Percentiles rank a stretch among this genome's conserved stretches.
These are phyloP conservation scores for Ictalurus furcatus DNA, from an alignment of 2,113 vertebrate genomes.

Conservation along the genomic window DNA sequence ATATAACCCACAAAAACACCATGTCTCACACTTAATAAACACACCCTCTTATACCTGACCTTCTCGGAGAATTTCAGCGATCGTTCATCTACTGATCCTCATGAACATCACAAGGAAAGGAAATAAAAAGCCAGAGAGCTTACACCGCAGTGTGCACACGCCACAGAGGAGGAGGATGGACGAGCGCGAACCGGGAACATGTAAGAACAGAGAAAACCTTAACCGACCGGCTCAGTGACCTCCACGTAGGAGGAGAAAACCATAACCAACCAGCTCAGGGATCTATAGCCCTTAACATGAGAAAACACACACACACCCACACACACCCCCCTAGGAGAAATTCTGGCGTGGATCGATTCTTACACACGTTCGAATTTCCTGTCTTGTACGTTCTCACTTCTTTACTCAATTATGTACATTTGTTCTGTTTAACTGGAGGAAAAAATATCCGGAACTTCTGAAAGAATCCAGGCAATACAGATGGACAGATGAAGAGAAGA, in stretches of 20 bases:
- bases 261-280: constrained; percentile 2
- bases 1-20: not conserved
- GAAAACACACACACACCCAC: not conserved
- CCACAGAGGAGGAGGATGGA: not conserved
- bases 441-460: not conserved
- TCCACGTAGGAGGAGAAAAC: not conserved
- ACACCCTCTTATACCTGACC: not conserved
- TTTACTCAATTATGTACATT: not conserved
- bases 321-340: not conserved
- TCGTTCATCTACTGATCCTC: not conserved
- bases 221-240: constrained; percentile 36
- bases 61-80: not conserved
- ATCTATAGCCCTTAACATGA: not conserved
- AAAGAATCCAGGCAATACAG: not conserved
- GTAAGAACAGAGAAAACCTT: constrained; percentile 1
- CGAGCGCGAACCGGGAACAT: not conserved
- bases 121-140: not conserved
- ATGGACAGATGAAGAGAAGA: not conserved
- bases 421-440: not conserved
- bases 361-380: not conserved
- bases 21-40: not conserved
- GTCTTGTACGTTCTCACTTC: not conserved
- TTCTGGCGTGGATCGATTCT: not conserved
- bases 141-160: not conserved
- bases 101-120: not conserved